A percentile compares a stretch with the other conserved stretches of the same genome.
These are phyloP conservation scores for Leptinotarsa lineolata DNA, from an alignment of 1,140 invertebrate genomes.

Conservation along the genomic window DNA sequence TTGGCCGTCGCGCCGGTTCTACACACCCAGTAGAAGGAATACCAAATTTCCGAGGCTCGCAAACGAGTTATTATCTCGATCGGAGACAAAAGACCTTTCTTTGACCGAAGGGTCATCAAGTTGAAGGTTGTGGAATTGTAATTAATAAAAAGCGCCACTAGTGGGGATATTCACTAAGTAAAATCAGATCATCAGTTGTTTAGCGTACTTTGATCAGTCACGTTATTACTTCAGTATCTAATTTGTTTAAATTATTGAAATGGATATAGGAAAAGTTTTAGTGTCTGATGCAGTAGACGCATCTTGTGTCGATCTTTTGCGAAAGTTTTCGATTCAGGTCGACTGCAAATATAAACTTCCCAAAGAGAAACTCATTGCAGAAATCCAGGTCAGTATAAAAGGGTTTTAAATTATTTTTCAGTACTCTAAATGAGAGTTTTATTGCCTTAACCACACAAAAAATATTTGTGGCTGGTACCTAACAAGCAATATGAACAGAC, in stretches of 20 bases:
- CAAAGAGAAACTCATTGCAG: conserved; percentile 80
- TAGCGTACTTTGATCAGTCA: not conserved
- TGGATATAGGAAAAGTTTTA: conserved; percentile 66
- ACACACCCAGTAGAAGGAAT: no score
- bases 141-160: not conserved
- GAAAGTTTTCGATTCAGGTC: conserved; percentile 77
- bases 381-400: conserved; percentile 74
- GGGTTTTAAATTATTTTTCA: not conserved
- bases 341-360: conserved; percentile 81
- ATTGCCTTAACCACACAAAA: no score
- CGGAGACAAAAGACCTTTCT: no score
- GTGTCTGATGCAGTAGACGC: conserved; percentile 91
- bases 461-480: no score
- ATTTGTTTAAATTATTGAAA: not conserved
- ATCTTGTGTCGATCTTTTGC: conserved; percentile 80
- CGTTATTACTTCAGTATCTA: not conserved
- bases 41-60: no score
- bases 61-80: no score
- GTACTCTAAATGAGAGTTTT: no score
- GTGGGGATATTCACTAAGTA: not conserved
- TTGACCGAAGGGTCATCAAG: not conserved
- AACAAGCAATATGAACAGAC: no score
- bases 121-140: not conserved
- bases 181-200: not conserved
- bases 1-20: no score